Evolutionary conservation across 2,888 invertebrate species (phyloP).

Genomic region (Notodonta ziczac): DNA sequence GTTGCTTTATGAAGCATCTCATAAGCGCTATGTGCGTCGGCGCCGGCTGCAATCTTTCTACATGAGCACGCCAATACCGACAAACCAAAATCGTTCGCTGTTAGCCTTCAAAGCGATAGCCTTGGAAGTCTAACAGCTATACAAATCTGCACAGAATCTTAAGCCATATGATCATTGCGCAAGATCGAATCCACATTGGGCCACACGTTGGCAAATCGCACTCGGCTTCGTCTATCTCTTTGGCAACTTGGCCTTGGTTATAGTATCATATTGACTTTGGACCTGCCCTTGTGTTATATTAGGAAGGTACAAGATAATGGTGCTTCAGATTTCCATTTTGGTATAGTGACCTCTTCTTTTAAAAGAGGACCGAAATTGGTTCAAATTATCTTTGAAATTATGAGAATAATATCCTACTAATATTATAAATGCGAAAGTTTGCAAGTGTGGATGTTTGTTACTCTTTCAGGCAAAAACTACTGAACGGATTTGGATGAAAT

Average conservation of each 20-base stretch:
- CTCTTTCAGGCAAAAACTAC: too few species aligned
- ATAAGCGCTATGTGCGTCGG: too few species aligned
- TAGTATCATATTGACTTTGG: conserved; percentile 26
- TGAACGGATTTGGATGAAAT: too few species aligned
- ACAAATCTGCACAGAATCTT: neutral
- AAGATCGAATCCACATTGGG: conserved; percentile 23
- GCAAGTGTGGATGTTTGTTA: too few species aligned
- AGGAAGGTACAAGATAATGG: neutral
- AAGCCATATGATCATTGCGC: conserved; percentile 17
- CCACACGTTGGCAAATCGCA: conserved; percentile 16
- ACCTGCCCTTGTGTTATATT: conserved; percentile 26
- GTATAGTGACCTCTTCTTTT: too few species aligned
- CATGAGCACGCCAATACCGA: neutral
- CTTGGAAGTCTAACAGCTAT: neutral
- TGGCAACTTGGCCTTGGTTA: conserved; percentile 28
- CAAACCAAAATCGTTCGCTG: neutral
- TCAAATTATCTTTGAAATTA: too few species aligned
- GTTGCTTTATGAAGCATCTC: too few species aligned
- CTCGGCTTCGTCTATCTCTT: conserved; percentile 13
- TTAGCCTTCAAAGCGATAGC: neutral
- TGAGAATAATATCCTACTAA: too few species aligned
- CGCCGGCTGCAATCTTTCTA: too few species aligned
- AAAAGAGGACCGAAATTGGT: too few species aligned
- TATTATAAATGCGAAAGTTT: too few species aligned
- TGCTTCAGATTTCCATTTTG: too few species aligned